These are phyloP conservation scores for Gonatopus flavifemur DNA, from an alignment of 1,140 invertebrate species.

Conservation along the genomic window DNA sequence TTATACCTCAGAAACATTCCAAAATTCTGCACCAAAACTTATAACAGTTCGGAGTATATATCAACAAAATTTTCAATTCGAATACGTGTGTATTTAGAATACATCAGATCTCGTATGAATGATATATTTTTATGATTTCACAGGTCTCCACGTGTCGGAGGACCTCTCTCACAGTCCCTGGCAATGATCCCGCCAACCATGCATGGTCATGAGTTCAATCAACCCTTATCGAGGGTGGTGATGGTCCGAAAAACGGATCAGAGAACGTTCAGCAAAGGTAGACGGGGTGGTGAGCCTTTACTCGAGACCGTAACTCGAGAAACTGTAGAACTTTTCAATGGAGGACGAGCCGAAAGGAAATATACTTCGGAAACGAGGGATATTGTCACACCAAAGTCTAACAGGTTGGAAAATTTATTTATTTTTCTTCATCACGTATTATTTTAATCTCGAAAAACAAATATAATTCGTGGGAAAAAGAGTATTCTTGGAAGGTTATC, in stretches of 20 bases:
- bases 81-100: no score
- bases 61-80: no score
- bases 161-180: conserved; percentile 54
- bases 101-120: no score
- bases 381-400: conserved; percentile 54
- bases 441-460: no score
- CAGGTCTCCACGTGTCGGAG: conserved; percentile 54
- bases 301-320: conserved; percentile 64
- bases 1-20: no score
- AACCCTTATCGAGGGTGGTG: conserved; percentile 61
- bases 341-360: conserved; percentile 61
- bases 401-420: conserved; percentile 40
- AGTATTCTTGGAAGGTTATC: no score
- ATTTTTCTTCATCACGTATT: no score
- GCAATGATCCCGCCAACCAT: conserved; percentile 59
- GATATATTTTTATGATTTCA: neutral
- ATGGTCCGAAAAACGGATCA: conserved; percentile 68
- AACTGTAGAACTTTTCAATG: conserved; percentile 64
- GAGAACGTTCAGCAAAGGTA: conserved; percentile 59
- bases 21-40: no score
- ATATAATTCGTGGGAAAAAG: no score
- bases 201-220: conserved; percentile 63
- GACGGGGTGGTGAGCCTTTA: conserved; percentile 53
- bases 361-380: conserved; percentile 63
- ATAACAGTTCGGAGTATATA: no score